Base-by-base conservation (phyloP, 2,888 invertebrate genomes). In the Deilephila porcellus region DNA sequence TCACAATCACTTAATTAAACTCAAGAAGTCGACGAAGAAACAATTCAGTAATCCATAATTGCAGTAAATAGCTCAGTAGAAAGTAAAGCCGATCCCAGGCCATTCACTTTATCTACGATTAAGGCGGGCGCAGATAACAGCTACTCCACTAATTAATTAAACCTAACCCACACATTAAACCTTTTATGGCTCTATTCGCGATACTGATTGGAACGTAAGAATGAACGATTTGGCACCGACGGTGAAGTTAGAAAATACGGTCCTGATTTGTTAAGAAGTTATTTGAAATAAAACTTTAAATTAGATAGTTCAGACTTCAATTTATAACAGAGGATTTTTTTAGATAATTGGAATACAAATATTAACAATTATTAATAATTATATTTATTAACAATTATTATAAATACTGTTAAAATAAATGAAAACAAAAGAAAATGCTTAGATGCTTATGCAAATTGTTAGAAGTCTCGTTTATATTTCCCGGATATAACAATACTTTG, bases 111-210 rank as follows among this genome's bases (percentile, higher is more conserved):
- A 73, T 73, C 73, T 73, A 62, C 62, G 34, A 73, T 60, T 77
- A 82, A 86, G 88, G 86, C 80, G 86, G 86, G 86, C 80, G 81
- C 80, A 88, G 91, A 92, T 92, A 93, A 88, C 83, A 77, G 85
- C 80, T 84, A 83, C 82, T 83, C 84, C 82, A 83, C 83, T 92
- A 93, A 93, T 94, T 94, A 94, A 94, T 93, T 92, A 92, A 82
- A 86, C 91, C 91, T 86, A 86, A 86, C 93, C 92, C 88, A 87
- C 87, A 88, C 90, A 91, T 92, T 93, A 93, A 93, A 91, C 86
- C 85, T 82, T 92, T 93, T 93, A 93, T 89, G 92, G 91, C 86
- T 70, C 70, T 20, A 70, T 70, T 59, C 67, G 52, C 67, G 53
- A 73, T 71, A 25, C 19, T 63, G 70, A 71, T 71, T 73, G 70